These are phyloP conservation scores for Fringilla coelebs DNA, from an alignment of 2,797 vertebrate genomes.

Conservation along the genomic window DNA sequence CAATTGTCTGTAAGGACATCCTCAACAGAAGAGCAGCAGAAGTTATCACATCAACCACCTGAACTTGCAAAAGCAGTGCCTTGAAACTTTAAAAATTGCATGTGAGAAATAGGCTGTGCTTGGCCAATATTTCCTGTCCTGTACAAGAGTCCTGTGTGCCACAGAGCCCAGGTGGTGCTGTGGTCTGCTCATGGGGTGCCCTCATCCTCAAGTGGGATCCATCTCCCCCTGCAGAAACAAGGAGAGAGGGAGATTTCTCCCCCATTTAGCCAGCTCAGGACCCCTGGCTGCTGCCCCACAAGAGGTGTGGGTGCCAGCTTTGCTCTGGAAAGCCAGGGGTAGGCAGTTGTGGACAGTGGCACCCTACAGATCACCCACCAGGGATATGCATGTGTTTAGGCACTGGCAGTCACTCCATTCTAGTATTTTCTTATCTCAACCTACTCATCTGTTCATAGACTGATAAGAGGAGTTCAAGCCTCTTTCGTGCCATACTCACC, in stretches of 20 bases:
- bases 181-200: accelerated
- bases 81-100: neutral
- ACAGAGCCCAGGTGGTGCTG: accelerated
- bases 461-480: neutral
- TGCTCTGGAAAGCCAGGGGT: accelerated
- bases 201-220: neutral
- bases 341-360: neutral
- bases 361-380: neutral
- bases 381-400: accelerated
- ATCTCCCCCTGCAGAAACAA: neutral
- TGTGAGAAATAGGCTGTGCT: neutral
- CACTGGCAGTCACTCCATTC: neutral
- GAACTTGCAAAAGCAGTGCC: neutral
- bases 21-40: neutral
- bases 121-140: neutral
- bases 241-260: neutral
- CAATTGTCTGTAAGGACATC: neutral
- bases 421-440: neutral
- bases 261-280: neutral
- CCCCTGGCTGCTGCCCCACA: neutral
- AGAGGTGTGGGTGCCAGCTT: neutral
- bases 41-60: neutral
- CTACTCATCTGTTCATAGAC: neutral
- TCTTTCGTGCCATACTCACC: neutral
- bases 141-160: neutral